Evolutionary conservation across 2,113 vertebrate species (phyloP).

Genomic region (Amphiprion ocellaris): DNA sequence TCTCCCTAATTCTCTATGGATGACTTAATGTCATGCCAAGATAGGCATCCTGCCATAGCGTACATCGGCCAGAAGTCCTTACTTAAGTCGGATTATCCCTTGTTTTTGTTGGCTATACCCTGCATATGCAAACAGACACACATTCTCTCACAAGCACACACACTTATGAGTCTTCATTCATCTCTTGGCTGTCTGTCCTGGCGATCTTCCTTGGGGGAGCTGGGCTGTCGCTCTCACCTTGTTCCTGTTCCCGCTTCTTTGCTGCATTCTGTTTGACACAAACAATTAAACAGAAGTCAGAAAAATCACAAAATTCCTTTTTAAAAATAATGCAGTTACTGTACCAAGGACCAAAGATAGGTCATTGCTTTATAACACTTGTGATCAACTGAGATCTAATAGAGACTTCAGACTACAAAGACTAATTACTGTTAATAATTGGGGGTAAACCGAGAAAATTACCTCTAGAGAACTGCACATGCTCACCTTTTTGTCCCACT

Average conservation of each 20-base stretch:
- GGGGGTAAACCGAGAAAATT: neutral
- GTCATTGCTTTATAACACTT: neutral
- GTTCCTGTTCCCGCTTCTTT: constrained; percentile 98
- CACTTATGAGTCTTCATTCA: constrained; percentile 96
- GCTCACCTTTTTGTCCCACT: constrained; percentile 99
- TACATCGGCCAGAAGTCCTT: constrained; percentile 19
- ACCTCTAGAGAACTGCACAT: neutral
- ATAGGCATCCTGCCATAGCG: constrained; percentile 22
- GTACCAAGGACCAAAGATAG: neutral
- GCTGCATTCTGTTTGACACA: constrained; percentile 91
- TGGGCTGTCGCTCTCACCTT: constrained; percentile 93
- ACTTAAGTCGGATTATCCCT: constrained; percentile 23
- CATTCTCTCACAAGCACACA: constrained; percentile 10
- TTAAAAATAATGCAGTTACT: neutral
- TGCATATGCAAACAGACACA: constrained; percentile 22
- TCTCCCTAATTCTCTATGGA: constrained; percentile 13
- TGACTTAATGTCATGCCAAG: constrained; percentile 3
- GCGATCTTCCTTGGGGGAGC: constrained; percentile 96
- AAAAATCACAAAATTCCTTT: neutral
- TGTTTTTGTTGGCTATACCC: constrained; percentile 52
- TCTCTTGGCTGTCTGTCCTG: constrained; percentile 97
- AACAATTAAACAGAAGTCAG: constrained; percentile 58
- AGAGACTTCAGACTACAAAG: no score
- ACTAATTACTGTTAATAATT: neutral
- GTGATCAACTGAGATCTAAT: neutral